Evolutionary conservation across 2,797 vertebrate genomes (phyloP).

Genomic region (Carapus acus): DNA sequence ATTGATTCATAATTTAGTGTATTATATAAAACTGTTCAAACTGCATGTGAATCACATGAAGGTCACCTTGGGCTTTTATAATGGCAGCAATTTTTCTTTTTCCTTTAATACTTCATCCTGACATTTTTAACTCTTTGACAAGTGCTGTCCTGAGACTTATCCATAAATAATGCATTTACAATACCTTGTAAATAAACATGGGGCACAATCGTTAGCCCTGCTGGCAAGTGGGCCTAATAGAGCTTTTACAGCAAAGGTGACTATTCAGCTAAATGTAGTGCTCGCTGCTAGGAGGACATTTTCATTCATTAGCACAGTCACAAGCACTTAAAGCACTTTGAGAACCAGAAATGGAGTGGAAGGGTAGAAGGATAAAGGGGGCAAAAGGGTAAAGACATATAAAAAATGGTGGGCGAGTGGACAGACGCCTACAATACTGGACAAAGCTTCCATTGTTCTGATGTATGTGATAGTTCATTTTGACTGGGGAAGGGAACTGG

Average conservation of each 20-base stretch:
- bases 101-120: slow-evolving; percentile 79
- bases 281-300: slow-evolving; percentile 88
- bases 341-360: slow-evolving; percentile 82
- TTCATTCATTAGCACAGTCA: slow-evolving; percentile 99
- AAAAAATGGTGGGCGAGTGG: slow-evolving; percentile 46
- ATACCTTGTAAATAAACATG: slow-evolving; percentile 97
- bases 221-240: slow-evolving; percentile 86
- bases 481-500: slow-evolving; percentile 58
- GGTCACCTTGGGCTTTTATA: slow-evolving; percentile 89
- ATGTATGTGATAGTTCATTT: slow-evolving; percentile 44
- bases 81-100: slow-evolving; percentile 80
- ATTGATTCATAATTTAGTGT: slow-evolving; percentile 75
- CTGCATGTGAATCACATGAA: slow-evolving; percentile 86
- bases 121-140: slow-evolving; percentile 95
- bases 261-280: slow-evolving; percentile 95
- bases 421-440: slow-evolving; percentile 60
- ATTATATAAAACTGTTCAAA: slow-evolving; percentile 85
- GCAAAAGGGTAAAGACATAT: slow-evolving; percentile 66
- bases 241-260: slow-evolving; percentile 98
- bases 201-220: slow-evolving; percentile 92
- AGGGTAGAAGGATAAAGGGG: slow-evolving; percentile 59
- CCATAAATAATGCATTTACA: slow-evolving; percentile 99
- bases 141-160: slow-evolving; percentile 87
- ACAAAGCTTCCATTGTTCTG: slow-evolving; percentile 64
- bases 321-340: slow-evolving; percentile 99